Evolutionary conservation across 1,140 invertebrate genomes (phyloP).

Genomic region (Orussus abietinus): DNA sequence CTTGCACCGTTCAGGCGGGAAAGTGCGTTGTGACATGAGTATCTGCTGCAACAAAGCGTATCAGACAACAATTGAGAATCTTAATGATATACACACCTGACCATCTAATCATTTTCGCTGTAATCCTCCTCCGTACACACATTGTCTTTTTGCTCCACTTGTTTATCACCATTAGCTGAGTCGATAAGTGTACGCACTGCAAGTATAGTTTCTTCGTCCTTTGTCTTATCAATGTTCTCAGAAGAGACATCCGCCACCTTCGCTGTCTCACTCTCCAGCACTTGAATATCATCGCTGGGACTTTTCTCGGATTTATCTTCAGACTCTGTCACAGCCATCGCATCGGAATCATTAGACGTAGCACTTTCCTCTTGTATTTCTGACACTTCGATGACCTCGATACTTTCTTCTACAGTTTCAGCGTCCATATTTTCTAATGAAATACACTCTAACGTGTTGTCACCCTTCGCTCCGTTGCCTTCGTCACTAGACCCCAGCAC

Average conservation of each 20-base stretch:
- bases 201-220: constrained; percentile 18
- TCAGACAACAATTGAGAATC: no score
- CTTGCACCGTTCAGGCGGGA: no score
- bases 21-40: no score
- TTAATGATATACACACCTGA: no score
- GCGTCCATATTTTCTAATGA: no score
- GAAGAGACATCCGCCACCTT: constrained; percentile 27
- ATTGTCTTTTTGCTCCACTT: no score
- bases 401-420: constrained; percentile 8
- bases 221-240: constrained; percentile 28
- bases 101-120: no score
- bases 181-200: constrained; percentile 27
- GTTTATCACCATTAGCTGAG: no score
- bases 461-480: constrained; percentile 1
- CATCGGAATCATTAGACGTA: not conserved
- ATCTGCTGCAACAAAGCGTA: no score
- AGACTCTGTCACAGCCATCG: constrained; percentile 4
- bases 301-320: constrained; percentile 6
- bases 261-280: constrained; percentile 5
- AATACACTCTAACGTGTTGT: no score
- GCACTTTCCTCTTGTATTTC: not conserved
- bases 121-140: no score
- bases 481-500: constrained; percentile 2
- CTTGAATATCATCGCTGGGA: not conserved
- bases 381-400: not conserved